These are phyloP conservation scores for Oconnorella tubifera DNA, from an alignment of 2,888 invertebrate genomes.

Conservation along the genomic window DNA sequence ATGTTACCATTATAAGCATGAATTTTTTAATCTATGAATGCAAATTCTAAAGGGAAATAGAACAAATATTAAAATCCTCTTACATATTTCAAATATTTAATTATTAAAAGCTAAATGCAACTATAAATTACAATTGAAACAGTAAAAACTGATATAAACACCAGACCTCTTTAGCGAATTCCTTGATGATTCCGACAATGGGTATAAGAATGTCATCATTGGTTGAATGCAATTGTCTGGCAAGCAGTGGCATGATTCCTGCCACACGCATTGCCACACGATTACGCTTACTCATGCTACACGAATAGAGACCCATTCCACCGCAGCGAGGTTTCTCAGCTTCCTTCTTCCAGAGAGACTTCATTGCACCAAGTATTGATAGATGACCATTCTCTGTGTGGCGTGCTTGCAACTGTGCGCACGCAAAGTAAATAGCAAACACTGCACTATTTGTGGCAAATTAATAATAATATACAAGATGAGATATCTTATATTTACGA, in stretches of 20 bases:
- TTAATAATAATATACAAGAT: too few species aligned
- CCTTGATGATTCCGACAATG: conserved; percentile 12
- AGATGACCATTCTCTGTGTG: background rate
- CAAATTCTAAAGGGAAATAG: too few species aligned
- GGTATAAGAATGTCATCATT: conserved; percentile 8
- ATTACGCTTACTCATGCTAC: conserved; percentile 1
- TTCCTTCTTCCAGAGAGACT: background rate
- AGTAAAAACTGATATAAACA: too few species aligned
- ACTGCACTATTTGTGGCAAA: too few species aligned
- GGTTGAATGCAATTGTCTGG: background rate
- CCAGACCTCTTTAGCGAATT: conserved; percentile 10
- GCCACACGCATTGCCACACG: conserved; percentile 10
- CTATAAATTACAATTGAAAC: too few species aligned
- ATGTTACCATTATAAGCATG: too few species aligned
- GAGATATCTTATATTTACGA: too few species aligned
- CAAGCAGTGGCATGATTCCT: conserved; percentile 10
- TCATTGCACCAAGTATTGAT: background rate
- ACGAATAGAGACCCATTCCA: background rate
- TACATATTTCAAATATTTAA: too few species aligned
- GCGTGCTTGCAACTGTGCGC: background rate
- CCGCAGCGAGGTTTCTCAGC: conserved; percentile 1
- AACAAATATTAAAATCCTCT: too few species aligned
- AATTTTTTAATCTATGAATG: background rate
- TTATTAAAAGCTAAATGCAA: too few species aligned
- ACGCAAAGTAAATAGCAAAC: too few species aligned